Base-by-base conservation (phyloP, 2,113 vertebrate species). In the Dicrurus megarhynchus region DNA sequence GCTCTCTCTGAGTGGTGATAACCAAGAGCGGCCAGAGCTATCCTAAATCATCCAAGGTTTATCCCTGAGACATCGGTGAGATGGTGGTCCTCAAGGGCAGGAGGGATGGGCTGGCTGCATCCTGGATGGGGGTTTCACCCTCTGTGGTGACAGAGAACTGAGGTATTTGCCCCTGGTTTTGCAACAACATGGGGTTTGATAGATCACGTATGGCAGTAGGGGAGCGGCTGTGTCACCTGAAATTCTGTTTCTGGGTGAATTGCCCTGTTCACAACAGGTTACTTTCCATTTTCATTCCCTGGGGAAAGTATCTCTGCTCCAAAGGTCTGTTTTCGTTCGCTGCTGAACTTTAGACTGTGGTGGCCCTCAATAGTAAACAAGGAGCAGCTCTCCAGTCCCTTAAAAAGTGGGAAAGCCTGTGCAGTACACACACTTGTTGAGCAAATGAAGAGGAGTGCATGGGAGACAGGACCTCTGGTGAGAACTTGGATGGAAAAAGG, bases 281-380 rank as follows among this genome's bases (percentile, higher is more conserved):
- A 9, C 13, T 87, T 84, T 92, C 64, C 4, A 1, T 75, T 91
- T 94, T 83, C 21, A 15, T 85, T 59, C 63, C 33, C 41, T 37
- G 30, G 23, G 68, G 87, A 76, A 70, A 77, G 77, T 53, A 57
- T 3, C 55, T 82, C 44, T 60, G 84, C 49, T 94, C 89, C 93
- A 93, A 96, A 96, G 93, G 91, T 95, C 90, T 93, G 89, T 93
- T 90, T 69, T 94, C 46, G 20, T 80, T 90, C 23, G 4, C 75
- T 70, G 75, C 33, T 94, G 92, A 96, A 91, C 94, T 96, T 96
- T 94, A 88, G 91, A 93, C 96, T 42, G 39, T 2, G 1, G 50
- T 16, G 6, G 75, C 76, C 39, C 74, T 74, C 1, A 1, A 12
- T 1, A 84, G 79, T 67, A 91, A 95, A 86, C 87, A 95, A 24